Evolutionary conservation across 2,113 vertebrate species (phyloP), one percentile per base, ranked within the genome.

Genomic region (Aspidoscelis tigris): DNA sequence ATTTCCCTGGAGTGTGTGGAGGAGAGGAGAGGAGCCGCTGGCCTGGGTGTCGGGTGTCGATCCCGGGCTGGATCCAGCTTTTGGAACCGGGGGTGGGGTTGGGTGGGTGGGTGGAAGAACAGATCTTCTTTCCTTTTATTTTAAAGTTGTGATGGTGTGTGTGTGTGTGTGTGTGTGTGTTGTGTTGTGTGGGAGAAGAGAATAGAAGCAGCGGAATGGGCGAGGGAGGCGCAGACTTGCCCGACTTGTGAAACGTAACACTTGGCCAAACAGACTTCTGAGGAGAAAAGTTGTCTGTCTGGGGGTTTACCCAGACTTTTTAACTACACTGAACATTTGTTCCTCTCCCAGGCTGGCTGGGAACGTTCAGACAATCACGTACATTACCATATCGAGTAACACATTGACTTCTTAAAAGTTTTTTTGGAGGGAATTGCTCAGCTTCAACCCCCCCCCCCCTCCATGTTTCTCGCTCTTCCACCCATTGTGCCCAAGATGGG

Each of bases 41-140:
- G 33, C 33, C 33, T 33, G 33, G 33, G 89, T 89, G 84, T 91
- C 91, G 87, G 85, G 79, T 92, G 87, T 92, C 89, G 76, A 86
- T 86, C 84, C 6, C 76, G 71, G 77, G 81, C 87, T 50, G 77
- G 72, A 73, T 71, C 86, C 22, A 33, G 86, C 81, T 91, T 84
- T 80, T 73, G 88, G 76, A 87, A 55, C n/a, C 76, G 80, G 41
- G 71, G 77, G 61, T 81, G 68, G 16, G 16, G 58, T 44, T 76
- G 74, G 88, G 71, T 77, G 85, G 64, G 80, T 12, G 43, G 81
- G 53, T 44, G 43, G 74, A 21, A 58, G 79, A 81, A 69, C n/a
- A 73, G 85, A 61, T 79, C 71, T 1, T 43, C 77, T 58, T 81
- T 84, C 33, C 55, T 76, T 82, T 78, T 58, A 2, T 1, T 79